These are phyloP conservation scores for Eumaeus atala DNA, from an alignment of 1,140 invertebrate species.

Conservation along the genomic window DNA sequence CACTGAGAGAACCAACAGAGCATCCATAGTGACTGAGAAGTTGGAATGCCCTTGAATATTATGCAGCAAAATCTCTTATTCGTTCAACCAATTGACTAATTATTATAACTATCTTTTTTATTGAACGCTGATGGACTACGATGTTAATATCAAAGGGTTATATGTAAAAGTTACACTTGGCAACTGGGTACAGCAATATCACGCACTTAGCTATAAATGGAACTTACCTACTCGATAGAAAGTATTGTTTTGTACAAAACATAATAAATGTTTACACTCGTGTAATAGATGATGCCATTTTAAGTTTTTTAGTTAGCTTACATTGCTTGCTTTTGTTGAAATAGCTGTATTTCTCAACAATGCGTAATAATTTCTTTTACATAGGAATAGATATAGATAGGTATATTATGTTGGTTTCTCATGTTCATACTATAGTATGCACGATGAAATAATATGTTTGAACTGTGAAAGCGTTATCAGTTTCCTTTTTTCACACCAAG, in stretches of 20 bases:
- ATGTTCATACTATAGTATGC: neutral
- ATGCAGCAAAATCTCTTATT: conserved; percentile 66
- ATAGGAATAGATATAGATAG: conserved; percentile 19
- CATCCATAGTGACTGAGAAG: conserved; percentile 41
- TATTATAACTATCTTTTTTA: conserved; percentile 41
- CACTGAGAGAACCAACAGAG: conserved; percentile 27
- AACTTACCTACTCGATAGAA: conserved; percentile 66
- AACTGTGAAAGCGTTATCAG: conserved; percentile 5
- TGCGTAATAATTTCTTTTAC: conserved; percentile 16
- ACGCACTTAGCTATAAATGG: conserved; percentile 63
- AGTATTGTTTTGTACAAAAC: conserved; percentile 61
- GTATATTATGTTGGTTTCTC: conserved; percentile 4
- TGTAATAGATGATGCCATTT: conserved; percentile 12
- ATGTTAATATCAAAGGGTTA: conserved; percentile 14
- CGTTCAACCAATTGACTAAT: conserved; percentile 41
- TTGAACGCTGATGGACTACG: neutral
- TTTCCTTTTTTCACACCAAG: neutral
- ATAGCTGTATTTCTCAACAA: neutral
- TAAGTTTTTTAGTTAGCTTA: conserved; percentile 1
- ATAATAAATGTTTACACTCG: conserved; percentile 32
- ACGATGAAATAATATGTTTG: neutral
- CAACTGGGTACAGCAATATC: conserved; percentile 39
- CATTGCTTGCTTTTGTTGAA: neutral
- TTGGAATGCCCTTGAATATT: conserved; percentile 72
- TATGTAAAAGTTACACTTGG: conserved; percentile 35